Evolutionary conservation across 1,140 invertebrate genomes (phyloP).

Genomic region (Lepidurus couesii): DNA sequence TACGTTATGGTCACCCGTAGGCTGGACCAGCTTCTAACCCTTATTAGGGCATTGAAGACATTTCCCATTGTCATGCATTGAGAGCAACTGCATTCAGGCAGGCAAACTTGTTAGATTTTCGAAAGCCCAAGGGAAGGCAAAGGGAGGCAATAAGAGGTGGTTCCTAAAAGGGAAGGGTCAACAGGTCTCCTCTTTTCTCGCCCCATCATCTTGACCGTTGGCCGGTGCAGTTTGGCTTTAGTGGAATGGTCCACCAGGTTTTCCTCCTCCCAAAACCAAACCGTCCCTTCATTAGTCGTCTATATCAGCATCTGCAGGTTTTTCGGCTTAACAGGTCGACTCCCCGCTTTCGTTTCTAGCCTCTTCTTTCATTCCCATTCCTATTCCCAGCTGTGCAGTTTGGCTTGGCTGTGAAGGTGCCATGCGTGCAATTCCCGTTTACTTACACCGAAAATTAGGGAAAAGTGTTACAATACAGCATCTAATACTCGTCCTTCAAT

Average conservation of each 20-base stretch:
- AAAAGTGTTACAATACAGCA: neutral
- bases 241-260: neutral
- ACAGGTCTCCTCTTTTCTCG: neutral
- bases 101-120: conserved; percentile 22
- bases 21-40: neutral
- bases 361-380: conserved; percentile 10
- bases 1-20: conserved; percentile 6
- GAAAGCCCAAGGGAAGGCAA: neutral
- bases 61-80: conserved; percentile 15
- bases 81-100: conserved; percentile 14
- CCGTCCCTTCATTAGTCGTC: conserved; percentile 14
- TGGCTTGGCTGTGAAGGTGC: conserved; percentile 7
- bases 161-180: conserved; percentile 12
- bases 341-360: neutral
- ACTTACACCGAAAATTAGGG: neutral
- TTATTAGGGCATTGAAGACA: conserved; percentile 16
- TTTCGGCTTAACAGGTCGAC: conserved; percentile 13
- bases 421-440: neutral
- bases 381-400: conserved; percentile 4
- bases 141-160: conserved; percentile 14
- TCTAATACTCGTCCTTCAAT: neutral
- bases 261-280: neutral
- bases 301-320: conserved; percentile 18
- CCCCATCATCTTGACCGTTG: conserved; percentile 14
- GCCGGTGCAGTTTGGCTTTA: conserved; percentile 3